Conservation (phyloP, 2,888 invertebrate species). For the Pristionchus japonicus region DNA sequence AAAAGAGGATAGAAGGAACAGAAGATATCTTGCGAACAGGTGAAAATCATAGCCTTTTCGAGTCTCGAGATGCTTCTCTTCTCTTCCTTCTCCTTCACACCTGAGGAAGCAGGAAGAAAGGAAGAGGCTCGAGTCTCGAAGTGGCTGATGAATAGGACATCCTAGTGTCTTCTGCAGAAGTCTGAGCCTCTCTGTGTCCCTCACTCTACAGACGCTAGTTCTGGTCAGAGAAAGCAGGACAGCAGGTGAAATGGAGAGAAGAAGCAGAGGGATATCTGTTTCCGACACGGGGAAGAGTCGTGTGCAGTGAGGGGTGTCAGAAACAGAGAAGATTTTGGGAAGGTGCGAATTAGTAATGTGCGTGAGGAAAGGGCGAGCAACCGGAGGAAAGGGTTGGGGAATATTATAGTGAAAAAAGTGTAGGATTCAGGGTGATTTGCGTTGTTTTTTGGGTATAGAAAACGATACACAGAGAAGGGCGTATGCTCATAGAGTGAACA, state of each 20-base stretch:
- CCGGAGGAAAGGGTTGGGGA: not conserved
- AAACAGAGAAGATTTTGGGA: not conserved
- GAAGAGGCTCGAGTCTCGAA: not conserved
- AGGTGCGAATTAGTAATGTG: not conserved
- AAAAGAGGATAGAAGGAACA: not conserved
- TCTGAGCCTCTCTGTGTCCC: not conserved
- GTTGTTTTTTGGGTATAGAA: not conserved
- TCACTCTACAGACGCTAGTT: too few relatives aligned
- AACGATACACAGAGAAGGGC: not conserved
- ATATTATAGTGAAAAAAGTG: not conserved
- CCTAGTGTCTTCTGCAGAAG: not conserved
- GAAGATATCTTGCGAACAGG: not conserved
- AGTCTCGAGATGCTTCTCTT: not conserved
- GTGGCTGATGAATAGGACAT: not conserved
- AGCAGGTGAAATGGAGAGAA: not conserved
- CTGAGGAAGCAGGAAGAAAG: not conserved
- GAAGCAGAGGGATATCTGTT: not conserved
- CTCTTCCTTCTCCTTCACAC: not conserved
- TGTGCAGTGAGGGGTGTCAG: not conserved
- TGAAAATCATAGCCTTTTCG: not conserved
- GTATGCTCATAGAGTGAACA: too few relatives aligned
- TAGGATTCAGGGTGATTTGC: not conserved
- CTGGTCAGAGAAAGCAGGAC: not conserved
- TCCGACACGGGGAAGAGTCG: not conserved
- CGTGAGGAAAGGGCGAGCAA: not conserved